Evolutionary conservation across 2,797 vertebrate genomes (phyloP), one percentile per base, ranked within the genome.

Genomic region (Thunnus albacares): DNA sequence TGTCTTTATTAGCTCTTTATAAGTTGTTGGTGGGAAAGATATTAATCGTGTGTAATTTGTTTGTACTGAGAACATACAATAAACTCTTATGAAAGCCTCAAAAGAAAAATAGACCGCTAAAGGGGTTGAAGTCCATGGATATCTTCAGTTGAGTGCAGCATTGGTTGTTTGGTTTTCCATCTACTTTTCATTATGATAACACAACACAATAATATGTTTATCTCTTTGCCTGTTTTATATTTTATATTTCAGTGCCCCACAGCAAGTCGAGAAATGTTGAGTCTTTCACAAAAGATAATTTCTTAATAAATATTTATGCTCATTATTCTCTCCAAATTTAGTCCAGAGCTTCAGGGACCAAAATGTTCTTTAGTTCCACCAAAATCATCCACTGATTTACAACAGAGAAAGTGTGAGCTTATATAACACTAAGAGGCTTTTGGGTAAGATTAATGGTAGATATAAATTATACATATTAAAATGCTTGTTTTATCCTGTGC

Each of bases 151-250:
- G 11, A 77, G 20, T n/a, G 33, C 14, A n/a, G 51, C 33, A 11
- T 35, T 77, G 51, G 51, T 79, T 68, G 47, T 74, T 53, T 74
- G 52, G 41, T 70, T 75, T 71, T 53, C 52, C 43, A 58, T 49
- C 73, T 30, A 4, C 33, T 61, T 86, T 71, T 83, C 47, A 71
- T 75, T 61, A 65, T n/a, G 0, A 24, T n/a, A 41, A 26, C 53
- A 3, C 51, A 4, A 6, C 49, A n/a, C 20, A 41, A 18, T 73
- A 11, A n/a, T 61, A 28, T 52, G 41, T 43, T 71, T 57, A 62
- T 62, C 18, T 13, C 8, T 57, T 41, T 61, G 22, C 20, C 51
- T 30, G 47, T 28, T 51, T 33, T 28, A n/a, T 18, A 64, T 63
- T 60, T 47, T 26, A 55, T 24, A 28, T 49, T 47, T 57, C 41